phyloP scores from a whole-genome alignment of 2,888 invertebrate species.

The Polymixis lichenea region DNA sequence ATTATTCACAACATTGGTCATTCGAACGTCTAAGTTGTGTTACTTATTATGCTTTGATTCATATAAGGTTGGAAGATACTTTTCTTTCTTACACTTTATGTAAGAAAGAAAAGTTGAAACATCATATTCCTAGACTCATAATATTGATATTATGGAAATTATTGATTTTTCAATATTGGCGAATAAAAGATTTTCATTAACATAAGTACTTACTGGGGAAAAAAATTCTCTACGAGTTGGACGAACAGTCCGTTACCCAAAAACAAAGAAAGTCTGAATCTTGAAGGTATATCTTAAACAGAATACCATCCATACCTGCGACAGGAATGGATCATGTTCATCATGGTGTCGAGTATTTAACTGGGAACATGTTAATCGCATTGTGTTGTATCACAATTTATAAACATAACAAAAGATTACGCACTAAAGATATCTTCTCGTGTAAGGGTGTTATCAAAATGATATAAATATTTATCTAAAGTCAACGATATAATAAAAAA shows the following conservation, averaged over 20 bases:
- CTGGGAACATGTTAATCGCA: too few species aligned
- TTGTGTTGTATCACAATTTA: slow-evolving; percentile 7
- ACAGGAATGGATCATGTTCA: not conserved
- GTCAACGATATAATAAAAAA: not conserved
- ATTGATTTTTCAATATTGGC: not conserved
- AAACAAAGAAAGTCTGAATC: not conserved
- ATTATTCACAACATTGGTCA: slow-evolving; percentile 8
- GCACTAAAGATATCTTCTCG: not conserved
- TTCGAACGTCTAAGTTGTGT: slow-evolving; percentile 5
- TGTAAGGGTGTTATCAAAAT: slow-evolving; percentile 6
- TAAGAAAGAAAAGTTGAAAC: not conserved
- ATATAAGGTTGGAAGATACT: not conserved
- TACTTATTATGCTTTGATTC: slow-evolving; percentile 10
- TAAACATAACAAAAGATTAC: slow-evolving; percentile 15
- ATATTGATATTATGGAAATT: not conserved
- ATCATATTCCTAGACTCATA: not conserved
- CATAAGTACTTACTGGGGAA: not conserved
- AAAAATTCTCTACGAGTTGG: not conserved
- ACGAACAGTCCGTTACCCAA: not conserved
- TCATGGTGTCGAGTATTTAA: not conserved
- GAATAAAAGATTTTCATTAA: not conserved
- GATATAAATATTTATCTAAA: slow-evolving; percentile 14
- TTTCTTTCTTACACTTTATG: too few species aligned
- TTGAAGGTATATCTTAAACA: not conserved
- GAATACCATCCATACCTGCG: not conserved